A percentile compares a stretch with the other conserved stretches of the same genome.
Conservation (phyloP, 1,140 invertebrate species). For the Aphelinus atriplicis region DNA sequence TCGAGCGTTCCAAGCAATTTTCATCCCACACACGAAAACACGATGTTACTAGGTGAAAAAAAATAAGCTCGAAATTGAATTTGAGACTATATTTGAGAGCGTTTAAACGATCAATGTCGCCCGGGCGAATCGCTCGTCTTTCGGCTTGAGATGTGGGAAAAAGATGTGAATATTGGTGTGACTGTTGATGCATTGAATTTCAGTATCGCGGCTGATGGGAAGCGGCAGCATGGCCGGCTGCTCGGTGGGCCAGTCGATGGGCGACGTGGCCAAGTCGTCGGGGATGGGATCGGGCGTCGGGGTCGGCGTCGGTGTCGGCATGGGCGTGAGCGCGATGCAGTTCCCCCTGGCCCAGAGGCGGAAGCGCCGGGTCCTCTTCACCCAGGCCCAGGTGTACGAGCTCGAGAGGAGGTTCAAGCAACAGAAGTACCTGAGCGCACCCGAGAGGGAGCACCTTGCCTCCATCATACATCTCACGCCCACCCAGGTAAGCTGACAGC, state of each 20-base stretch:
- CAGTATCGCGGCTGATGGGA: constrained; percentile 91
- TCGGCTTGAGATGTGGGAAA: background rate
- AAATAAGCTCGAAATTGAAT: no score
- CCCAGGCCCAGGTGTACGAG: constrained; percentile 98
- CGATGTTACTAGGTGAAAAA: no score
- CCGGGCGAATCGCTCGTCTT: no score
- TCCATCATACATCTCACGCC: constrained; percentile 93
- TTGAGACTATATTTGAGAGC: no score
- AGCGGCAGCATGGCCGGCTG: constrained; percentile 77
- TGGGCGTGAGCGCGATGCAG: constrained; percentile 89
- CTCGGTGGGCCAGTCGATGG: constrained; percentile 80
- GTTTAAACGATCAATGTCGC: no score
- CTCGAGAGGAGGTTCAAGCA: constrained; percentile 96
- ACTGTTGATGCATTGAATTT: constrained; percentile 55
- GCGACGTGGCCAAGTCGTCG: constrained; percentile 78
- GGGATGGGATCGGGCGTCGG: constrained; percentile 71
- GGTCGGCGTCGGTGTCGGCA: constrained; percentile 72
- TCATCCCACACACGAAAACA: no score
- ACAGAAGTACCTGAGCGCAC: constrained; percentile 95
- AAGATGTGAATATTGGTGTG: background rate
- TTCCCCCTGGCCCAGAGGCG: constrained; percentile 89
- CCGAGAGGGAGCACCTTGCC: constrained; percentile 95
- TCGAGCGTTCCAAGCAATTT: no score
- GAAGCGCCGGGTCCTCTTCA: constrained; percentile 97
- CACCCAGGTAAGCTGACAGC: constrained; percentile 80